Conservation (phyloP, 2,113 vertebrate species). For the Bos taurus region ARS-UCD2.0 NC_037342.1:38204501-38205000, state of each 20-base stretch:
- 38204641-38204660: background rate
- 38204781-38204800: background rate
- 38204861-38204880: background rate
- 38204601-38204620: background rate
- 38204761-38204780: background rate
- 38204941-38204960: background rate
- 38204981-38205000: background rate
- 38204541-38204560: background rate
- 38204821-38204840: constrained; percentile 10
- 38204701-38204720: background rate
- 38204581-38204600: background rate
- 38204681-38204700: background rate
- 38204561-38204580: background rate
- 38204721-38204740: background rate
- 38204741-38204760: background rate
- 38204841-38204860: background rate
- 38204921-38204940: background rate
- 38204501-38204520: background rate
- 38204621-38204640: background rate
- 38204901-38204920: background rate
- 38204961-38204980: background rate
- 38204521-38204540: background rate
- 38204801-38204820: background rate
- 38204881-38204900: background rate
- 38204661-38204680: background rate